A percentile compares a stretch with the other conserved stretches of the same genome.
Conservation (phyloP, 2,888 invertebrate species). For the Adineta ricciae region DNA sequence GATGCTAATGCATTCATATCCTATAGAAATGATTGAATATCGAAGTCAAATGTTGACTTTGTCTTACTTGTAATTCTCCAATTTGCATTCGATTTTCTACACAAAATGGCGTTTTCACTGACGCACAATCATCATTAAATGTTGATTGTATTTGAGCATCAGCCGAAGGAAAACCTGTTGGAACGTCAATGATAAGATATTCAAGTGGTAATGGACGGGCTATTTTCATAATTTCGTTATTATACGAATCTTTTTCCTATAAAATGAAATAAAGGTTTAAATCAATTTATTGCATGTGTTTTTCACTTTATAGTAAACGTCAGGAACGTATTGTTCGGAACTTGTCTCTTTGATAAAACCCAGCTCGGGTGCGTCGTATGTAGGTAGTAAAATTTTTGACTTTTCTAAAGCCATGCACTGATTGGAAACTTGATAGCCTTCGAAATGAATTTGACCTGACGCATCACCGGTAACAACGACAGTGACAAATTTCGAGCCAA, state of each 20-base stretch:
- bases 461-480: conserved; percentile 90
- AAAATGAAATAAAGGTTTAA: neutral
- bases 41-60: neutral
- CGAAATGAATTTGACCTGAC: conserved; percentile 85
- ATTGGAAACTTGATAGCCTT: conserved; percentile 95
- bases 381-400: conserved; percentile 83
- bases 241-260: conserved; percentile 93
- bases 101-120: conserved; percentile 57
- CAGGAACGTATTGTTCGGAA: conserved; percentile 89
- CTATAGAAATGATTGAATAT: too few relatives aligned
- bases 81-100: conserved; percentile 64
- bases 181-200: conserved; percentile 89
- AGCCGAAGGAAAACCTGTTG: conserved; percentile 68
- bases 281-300: neutral
- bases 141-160: conserved; percentile 37
- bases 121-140: conserved; percentile 18
- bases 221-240: conserved; percentile 84
- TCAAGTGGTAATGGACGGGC: conserved; percentile 92
- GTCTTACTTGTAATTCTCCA: conserved; percentile 47
- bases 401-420: conserved; percentile 92
- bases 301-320: conserved; percentile 86
- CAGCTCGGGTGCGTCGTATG: conserved; percentile 88
- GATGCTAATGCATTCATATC: neutral
- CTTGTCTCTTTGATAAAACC: conserved; percentile 86
- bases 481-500: conserved; percentile 95